Evolutionary conservation across 2,113 vertebrate genomes (phyloP), one percentile per base, ranked within the genome.

Genomic region (Gavialis gangeticus): DNA sequence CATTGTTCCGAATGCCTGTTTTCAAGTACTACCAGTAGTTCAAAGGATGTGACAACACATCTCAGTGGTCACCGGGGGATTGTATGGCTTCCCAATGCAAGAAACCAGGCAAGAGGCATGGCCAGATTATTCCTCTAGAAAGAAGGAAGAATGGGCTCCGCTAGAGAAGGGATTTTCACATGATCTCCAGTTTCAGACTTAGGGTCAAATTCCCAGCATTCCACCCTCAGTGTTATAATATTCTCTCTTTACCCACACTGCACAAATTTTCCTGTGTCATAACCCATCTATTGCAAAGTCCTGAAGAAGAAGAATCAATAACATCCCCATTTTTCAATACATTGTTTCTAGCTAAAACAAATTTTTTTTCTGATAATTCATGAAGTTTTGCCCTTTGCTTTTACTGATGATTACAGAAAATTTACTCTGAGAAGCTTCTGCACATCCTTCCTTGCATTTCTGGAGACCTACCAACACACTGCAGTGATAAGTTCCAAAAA

Each of bases 11-110:
- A 89, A 73, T 89, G 17, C 11, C 25, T 83, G 2, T 3, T 25
- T 82, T 37, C 27, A 0, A 0, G 16, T 59, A 64, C 66, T 55
- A 71, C 82, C 13, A 2, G 2, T 0, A 2, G n/a, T 10, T 25
- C 46, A 85, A 87, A 82, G 59, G 69, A 80, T 19, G 6, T 69
- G 30, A 69, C 66, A 19, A 69, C 5, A 17, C 18, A 34, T 69
- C n/a, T 69, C n/a, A n/a, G 12, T 28, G 55, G 12, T 16, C 90
- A 27, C 19, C 34, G 46, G 79, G 37, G 18, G 57, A 90, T 25
- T 2, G 46, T 0, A 0, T 28, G 85, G 28, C 60, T 79, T 69
- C 84, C 79, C 75, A 78, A 59, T 7, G 5, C 24, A 78, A 82
- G 28, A 89, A 27, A 55, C 2, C 17, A 24, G 37, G 90, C 54